phyloP scores from a whole-genome alignment of 92 coral and sea anemone species.

The Palythoa heliodiscus region DNA sequence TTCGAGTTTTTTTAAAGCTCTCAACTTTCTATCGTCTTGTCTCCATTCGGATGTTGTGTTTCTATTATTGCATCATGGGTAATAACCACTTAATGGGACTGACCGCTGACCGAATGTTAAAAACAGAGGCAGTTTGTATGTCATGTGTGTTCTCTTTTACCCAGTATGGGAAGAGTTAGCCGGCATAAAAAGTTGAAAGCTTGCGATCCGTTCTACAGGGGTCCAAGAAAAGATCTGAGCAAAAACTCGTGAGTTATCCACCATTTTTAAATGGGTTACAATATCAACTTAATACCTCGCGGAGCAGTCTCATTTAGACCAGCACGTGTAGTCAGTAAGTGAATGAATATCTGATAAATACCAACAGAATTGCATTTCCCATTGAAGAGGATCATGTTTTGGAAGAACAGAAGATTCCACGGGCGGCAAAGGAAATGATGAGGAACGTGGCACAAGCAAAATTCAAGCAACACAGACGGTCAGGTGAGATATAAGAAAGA shows the following conservation, averaged over 20 bases:
- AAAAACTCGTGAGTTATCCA: conserved; percentile 44
- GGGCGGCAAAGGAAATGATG: conserved; percentile 60
- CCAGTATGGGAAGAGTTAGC: conserved; percentile 86
- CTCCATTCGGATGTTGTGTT: background rate
- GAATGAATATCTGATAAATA: background rate
- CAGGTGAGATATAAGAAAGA: conserved; percentile 2
- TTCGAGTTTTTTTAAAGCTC: background rate
- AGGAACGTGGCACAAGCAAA: conserved; percentile 8
- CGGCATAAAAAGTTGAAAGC: conserved; percentile 87
- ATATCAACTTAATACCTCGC: background rate
- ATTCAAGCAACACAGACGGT: background rate
- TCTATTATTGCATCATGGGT: conserved; percentile 43
- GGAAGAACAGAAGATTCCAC: conserved; percentile 70
- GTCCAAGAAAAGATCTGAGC: conserved; percentile 58
- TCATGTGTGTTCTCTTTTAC: background rate
- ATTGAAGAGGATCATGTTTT: conserved; percentile 24
- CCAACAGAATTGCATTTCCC: conserved; percentile 23
- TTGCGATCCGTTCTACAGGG: conserved; percentile 95
- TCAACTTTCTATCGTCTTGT: background rate
- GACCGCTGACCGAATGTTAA: conserved; percentile 25
- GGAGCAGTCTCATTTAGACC: background rate
- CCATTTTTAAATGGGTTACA: background rate
- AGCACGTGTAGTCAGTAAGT: background rate
- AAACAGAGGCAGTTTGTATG: background rate
- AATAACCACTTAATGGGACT: background rate